Percentiles rank a stretch among this genome's conserved stretches.
Evolutionary conservation across 2,797 vertebrate genomes (phyloP).

Genomic region (Fratercula arctica): DNA sequence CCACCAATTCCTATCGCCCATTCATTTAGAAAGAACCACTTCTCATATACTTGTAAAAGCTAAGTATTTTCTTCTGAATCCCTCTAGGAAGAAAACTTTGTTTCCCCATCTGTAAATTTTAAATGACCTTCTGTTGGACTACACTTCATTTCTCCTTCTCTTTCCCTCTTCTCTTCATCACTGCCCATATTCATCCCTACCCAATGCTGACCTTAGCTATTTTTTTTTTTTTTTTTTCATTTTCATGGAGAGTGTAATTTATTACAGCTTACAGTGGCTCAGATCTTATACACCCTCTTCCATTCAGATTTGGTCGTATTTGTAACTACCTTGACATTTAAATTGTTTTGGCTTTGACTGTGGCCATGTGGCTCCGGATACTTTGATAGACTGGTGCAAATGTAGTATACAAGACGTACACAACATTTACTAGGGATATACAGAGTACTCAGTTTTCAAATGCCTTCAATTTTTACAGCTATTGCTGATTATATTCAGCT

Average conservation of each 20-base stretch:
- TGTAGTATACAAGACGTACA: not conserved
- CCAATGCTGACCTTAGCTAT: not conserved
- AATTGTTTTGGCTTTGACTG: not conserved
- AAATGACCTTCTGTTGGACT: not conserved
- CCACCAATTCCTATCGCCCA: not conserved
- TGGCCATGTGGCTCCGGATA: not conserved
- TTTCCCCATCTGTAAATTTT: not conserved
- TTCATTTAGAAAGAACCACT: not conserved
- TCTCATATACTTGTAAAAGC: not conserved
- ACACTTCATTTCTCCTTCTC: not conserved
- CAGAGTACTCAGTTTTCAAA: not conserved
- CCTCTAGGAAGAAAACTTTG: not conserved
- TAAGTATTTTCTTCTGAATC: not conserved
- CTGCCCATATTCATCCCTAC: not conserved
- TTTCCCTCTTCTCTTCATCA: not conserved
- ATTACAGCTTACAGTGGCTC: not conserved
- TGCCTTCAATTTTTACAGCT: not conserved
- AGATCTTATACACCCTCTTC: not conserved
- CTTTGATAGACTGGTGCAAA: not conserved
- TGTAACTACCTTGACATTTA: not conserved
- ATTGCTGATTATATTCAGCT: not conserved
- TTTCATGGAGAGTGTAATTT: not conserved
- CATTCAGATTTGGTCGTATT: not conserved
- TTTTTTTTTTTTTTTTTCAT: not conserved
- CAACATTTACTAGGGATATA: not conserved